phyloP scores from a whole-genome alignment of 2,113 vertebrate species.

The Triplophysa tibetana region DNA sequence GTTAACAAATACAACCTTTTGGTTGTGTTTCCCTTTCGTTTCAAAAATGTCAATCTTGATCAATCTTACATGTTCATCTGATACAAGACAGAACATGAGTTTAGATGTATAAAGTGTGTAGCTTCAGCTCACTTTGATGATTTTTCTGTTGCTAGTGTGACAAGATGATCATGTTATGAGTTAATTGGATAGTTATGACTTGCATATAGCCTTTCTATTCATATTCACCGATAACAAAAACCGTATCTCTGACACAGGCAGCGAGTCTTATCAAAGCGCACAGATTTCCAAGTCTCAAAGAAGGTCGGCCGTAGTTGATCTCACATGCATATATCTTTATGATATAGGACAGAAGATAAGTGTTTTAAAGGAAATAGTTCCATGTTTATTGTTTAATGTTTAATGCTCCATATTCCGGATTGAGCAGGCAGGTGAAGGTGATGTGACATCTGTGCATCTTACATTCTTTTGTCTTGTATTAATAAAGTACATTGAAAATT shows the following conservation, averaged over 20 bases:
- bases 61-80: background rate
- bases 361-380: slow-evolving; percentile 37
- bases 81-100: background rate
- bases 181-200: slow-evolving; percentile 14
- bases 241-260: slow-evolving; percentile 33
- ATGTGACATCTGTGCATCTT: background rate
- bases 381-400: slow-evolving; percentile 21
- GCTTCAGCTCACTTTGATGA: slow-evolving; percentile 16
- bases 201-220: background rate
- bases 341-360: slow-evolving; percentile 57
- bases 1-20: no score
- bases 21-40: background rate
- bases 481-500: no score
- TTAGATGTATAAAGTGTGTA: background rate
- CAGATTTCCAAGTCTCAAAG: slow-evolving; percentile 49
- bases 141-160: slow-evolving; percentile 48
- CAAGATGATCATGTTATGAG: slow-evolving; percentile 23
- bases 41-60: background rate
- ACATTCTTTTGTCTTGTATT: no score
- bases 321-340: slow-evolving; percentile 51
- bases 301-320: slow-evolving; percentile 10
- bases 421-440: background rate
- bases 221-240: slow-evolving; percentile 30
- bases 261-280: slow-evolving; percentile 39
- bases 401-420: background rate